These are phyloP conservation scores for Caenorhabditis macrosperma DNA, from an alignment of 2,888 invertebrate species.

Conservation along the genomic window DNA sequence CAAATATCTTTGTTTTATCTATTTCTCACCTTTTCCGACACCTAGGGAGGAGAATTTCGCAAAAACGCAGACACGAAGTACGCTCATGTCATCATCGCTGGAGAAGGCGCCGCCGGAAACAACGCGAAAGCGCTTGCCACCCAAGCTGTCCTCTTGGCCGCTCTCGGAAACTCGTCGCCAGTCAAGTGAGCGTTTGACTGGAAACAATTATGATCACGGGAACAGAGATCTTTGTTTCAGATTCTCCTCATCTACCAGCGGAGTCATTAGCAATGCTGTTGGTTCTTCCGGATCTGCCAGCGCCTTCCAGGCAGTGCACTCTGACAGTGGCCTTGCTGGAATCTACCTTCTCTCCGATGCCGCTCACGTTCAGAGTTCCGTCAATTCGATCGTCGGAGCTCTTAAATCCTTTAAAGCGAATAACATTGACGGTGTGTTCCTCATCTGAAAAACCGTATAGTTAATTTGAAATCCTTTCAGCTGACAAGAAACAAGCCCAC, in stretches of 20 bases:
- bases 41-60: slow-evolving; percentile 66
- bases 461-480: slow-evolving; percentile 32
- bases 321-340: slow-evolving; percentile 73
- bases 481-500: slow-evolving; percentile 56
- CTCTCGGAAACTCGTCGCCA: slow-evolving; percentile 60
- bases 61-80: slow-evolving; percentile 38
- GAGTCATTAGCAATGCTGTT: slow-evolving; percentile 53
- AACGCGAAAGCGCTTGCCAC: slow-evolving; percentile 62
- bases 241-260: slow-evolving; percentile 43
- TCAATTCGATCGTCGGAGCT: slow-evolving; percentile 66
- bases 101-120: slow-evolving; percentile 63
- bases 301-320: slow-evolving; percentile 62
- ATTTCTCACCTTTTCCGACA: slow-evolving; percentile 42
- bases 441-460: not conserved
- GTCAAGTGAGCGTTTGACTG: slow-evolving; percentile 50
- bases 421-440: slow-evolving; percentile 56
- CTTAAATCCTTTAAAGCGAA: slow-evolving; percentile 68
- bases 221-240: slow-evolving; percentile 32
- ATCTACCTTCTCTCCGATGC: slow-evolving; percentile 74
- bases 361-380: slow-evolving; percentile 47
- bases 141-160: slow-evolving; percentile 65
- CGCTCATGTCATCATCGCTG: slow-evolving; percentile 67
- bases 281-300: slow-evolving; percentile 50
- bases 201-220: not conserved
- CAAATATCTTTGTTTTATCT: not conserved